A percentile compares a stretch with the other conserved stretches of the same genome.
Conservation (phyloP, 2,113 vertebrate species). For the Falcunculus frontatus region DNA sequence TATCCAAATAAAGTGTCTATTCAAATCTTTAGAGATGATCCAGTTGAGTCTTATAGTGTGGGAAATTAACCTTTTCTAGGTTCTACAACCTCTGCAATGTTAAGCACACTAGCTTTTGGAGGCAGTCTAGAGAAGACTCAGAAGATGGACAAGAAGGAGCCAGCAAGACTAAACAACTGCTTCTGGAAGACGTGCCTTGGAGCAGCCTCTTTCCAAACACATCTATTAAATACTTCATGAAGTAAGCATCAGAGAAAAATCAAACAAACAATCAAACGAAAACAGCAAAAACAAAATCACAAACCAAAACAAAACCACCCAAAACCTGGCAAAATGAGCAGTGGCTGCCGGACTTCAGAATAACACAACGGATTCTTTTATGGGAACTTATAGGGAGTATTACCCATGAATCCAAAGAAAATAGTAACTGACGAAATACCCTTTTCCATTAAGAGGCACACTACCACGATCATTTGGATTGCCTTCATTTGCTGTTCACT, state of each 20-base stretch:
- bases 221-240: background rate
- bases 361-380: background rate
- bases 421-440: background rate
- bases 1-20: background rate
- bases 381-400: background rate
- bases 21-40: background rate
- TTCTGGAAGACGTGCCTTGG: background rate
- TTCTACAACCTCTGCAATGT: background rate
- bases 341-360: background rate
- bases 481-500: background rate
- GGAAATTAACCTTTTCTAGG: background rate
- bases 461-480: background rate
- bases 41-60: background rate
- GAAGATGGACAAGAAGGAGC: background rate
- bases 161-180: background rate
- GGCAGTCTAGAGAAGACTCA: background rate
- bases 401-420: background rate
- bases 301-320: background rate
- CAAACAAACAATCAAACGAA: background rate
- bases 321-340: background rate
- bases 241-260: background rate
- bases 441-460: background rate
- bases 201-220: background rate
- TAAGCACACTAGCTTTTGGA: background rate
- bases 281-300: background rate